phyloP scores from a whole-genome alignment of 2,797 vertebrate genomes.

The Eleutherodactylus coqui region DNA sequence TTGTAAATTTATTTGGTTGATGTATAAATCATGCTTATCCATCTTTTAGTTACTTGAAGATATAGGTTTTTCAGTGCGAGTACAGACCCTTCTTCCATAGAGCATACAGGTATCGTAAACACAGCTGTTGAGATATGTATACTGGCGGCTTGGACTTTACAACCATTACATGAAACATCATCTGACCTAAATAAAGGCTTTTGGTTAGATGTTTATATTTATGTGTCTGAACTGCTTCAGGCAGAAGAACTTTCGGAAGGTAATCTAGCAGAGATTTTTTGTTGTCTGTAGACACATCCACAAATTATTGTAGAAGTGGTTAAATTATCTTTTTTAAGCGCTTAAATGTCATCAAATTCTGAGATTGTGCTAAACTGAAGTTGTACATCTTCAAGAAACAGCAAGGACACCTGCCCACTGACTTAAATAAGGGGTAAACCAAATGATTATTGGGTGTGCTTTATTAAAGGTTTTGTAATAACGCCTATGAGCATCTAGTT shows the following conservation, averaged over 20 bases:
- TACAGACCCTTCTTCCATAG: neutral
- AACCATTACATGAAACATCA: conserved; percentile 46
- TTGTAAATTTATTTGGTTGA: neutral
- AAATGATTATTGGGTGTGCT: too few species aligned
- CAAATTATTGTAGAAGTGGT: conserved; percentile 13
- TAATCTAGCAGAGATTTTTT: conserved; percentile 42
- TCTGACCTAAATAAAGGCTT: conserved; percentile 33
- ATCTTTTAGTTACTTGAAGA: neutral
- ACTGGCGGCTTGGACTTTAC: conserved; percentile 30
- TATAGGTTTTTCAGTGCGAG: neutral
- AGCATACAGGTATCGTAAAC: conserved; percentile 39
- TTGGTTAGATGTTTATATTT: conserved; percentile 37
- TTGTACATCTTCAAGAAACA: neutral
- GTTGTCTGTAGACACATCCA: conserved; percentile 30
- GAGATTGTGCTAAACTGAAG: neutral
- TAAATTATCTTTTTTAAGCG: neutral
- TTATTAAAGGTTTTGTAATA: too few species aligned
- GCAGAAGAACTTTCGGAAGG: conserved; percentile 20
- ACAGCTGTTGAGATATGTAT: conserved; percentile 47
- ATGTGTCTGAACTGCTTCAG: conserved; percentile 11
- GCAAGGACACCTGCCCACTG: too few species aligned
- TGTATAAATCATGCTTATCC: neutral
- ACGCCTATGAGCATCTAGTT: too few species aligned
- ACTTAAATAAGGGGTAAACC: neutral
- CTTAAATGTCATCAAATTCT: neutral